phyloP scores from a whole-genome alignment of 2,797 vertebrate species.

The Neomorphus geoffroyi region DNA sequence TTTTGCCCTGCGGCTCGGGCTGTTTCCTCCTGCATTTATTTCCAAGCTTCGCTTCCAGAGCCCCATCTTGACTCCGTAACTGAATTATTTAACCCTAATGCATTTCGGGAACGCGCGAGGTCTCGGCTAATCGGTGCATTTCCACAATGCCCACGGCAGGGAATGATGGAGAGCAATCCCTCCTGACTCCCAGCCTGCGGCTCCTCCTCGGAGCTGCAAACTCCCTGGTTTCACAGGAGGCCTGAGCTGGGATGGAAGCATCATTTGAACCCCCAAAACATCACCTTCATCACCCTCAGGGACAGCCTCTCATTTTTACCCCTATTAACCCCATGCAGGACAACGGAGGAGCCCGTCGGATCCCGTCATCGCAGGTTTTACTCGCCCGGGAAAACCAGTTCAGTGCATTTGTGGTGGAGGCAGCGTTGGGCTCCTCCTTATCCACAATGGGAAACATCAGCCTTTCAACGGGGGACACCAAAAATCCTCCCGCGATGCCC shows the following conservation, averaged over 20 bases:
- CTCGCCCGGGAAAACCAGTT: neutral
- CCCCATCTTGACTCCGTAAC: neutral
- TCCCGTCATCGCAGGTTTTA: neutral
- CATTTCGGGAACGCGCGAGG: neutral
- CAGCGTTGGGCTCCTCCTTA: neutral
- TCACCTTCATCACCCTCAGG: neutral
- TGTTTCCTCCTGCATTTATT: neutral
- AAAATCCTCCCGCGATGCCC: too few relatives aligned
- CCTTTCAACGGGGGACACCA: neutral
- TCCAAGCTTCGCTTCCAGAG: neutral
- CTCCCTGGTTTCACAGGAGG: neutral
- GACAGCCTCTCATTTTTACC: accelerated
- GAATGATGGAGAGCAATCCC: neutral
- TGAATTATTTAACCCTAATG: neutral
- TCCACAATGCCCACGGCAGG: neutral
- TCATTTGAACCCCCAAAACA: accelerated
- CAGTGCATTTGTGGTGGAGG: neutral
- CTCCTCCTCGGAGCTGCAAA: accelerated
- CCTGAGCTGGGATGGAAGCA: neutral
- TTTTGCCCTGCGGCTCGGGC: neutral
- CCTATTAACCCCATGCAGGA: accelerated
- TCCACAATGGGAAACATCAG: accelerated
- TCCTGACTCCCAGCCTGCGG: neutral
- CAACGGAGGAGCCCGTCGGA: accelerated
- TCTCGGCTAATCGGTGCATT: neutral